phyloP scores from a whole-genome alignment of 2,113 vertebrate species.

The Menidia beryllina region DNA sequence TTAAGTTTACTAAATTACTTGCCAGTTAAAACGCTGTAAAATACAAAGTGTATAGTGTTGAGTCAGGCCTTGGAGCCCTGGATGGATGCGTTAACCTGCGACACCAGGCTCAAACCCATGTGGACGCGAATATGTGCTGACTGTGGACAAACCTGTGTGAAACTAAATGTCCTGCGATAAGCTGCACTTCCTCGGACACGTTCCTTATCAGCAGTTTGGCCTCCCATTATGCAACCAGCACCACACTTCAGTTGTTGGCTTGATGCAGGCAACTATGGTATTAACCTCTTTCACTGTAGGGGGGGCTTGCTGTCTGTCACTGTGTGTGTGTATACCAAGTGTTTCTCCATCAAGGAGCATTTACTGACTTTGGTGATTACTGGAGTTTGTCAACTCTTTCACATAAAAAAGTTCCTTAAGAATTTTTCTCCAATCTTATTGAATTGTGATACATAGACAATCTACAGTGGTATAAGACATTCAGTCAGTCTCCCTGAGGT shows the following conservation, averaged over 20 bases:
- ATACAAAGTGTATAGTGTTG: background rate
- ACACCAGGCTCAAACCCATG: background rate
- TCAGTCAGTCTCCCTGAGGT: no score
- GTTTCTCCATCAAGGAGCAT: background rate
- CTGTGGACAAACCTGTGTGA: background rate
- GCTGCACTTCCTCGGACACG: constrained; percentile 20
- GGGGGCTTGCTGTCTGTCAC: no score
- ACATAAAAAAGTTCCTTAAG: no score
- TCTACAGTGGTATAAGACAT: no score
- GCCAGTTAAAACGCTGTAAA: background rate
- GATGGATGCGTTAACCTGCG: background rate
- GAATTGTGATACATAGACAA: no score
- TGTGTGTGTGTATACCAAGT: background rate
- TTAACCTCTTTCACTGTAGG: background rate
- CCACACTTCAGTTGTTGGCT: background rate
- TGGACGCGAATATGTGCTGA: constrained; percentile 1
- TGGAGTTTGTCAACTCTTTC: no score
- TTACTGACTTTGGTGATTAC: background rate
- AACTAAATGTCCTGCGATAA: constrained; percentile 45
- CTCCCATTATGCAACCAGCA: constrained; percentile 48
- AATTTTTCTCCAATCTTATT: no score
- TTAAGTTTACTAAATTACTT: background rate
- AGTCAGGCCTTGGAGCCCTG: background rate
- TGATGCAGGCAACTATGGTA: constrained; percentile 11
- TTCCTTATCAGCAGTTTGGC: constrained; percentile 48